Evolutionary conservation across 2,113 vertebrate genomes (phyloP), one percentile per base, ranked within the genome.

Genomic region (Gallinago jamesoni): DNA sequence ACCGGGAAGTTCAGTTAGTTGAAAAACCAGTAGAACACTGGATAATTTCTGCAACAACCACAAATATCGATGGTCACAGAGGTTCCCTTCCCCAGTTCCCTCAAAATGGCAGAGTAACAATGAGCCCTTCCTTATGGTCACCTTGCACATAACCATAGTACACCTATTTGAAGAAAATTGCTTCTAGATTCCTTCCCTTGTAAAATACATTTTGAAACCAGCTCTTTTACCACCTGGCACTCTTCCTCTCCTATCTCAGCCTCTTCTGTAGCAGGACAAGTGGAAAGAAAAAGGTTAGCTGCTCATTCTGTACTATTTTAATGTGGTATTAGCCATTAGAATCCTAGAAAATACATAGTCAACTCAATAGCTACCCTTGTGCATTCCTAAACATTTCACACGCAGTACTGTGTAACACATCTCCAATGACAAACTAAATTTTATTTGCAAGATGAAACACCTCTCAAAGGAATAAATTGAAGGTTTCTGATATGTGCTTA

Each of bases 371-470:
- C 57, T 62, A 74, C 31, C 31, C 25, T n/a, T 41, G 12, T 53
- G 33, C 30, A 90, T 93, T 92, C 50, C 70, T 76, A 82, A 90
- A 69, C n/a, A 60, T 7, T 43, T 45, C 0, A 1, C 39, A 82
- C 14, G 60, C 35, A 84, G 47, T 19, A 84, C 57, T n/a, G 30
- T 31, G 7, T 48, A 85, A 63, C 39, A 31, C 2, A 3, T 62
- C 43, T 80, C 64, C 62, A 77, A 37, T 6, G 33, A 74, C 37
- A 93, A 91, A 83, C 23, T 10, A 63, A 33, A 74, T 66, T 74
- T 81, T 81, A 66, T 87, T 78, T 89, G 47, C 39, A 84, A 93
- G 73, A 69, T 16, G 63, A 95, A 97, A 82, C 14, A 45, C 33
- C 78, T 82, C 28, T 37, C 62, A 87, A 87, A 94, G 80, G 48